Conservation (phyloP, 2,888 invertebrate species). For the Aleiodes leptofemur region DNA sequence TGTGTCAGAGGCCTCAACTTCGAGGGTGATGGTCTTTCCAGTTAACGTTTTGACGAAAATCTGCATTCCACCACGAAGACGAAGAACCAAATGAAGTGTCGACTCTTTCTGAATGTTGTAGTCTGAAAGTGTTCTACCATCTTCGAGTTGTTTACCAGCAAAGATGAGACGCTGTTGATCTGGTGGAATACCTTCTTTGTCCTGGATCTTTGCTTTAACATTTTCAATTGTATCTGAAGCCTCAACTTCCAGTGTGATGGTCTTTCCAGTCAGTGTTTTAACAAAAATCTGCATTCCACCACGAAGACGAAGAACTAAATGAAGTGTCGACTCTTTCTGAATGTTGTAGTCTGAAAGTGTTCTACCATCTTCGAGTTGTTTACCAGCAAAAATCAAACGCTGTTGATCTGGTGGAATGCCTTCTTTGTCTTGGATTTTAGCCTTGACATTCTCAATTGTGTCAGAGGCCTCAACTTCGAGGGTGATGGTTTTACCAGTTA, state of each 20-base stretch:
- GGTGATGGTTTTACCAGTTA: constrained; percentile 79
- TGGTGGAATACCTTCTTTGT: constrained; percentile 58
- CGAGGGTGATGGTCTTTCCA: constrained; percentile 78
- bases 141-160: constrained; percentile 57
- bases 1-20: constrained; percentile 79
- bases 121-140: constrained; percentile 56
- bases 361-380: constrained; percentile 53
- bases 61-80: constrained; percentile 82
- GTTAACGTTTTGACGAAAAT: constrained; percentile 80
- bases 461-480: constrained; percentile 79
- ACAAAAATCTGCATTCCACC: constrained; percentile 56
- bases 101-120: constrained; percentile 73
- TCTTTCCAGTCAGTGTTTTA: constrained; percentile 58
- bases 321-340: constrained; percentile 55
- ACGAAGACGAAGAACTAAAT: constrained; percentile 54
- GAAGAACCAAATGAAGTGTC: constrained; percentile 78
- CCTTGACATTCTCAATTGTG: constrained; percentile 80
- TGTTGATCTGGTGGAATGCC: constrained; percentile 56
- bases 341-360: constrained; percentile 54
- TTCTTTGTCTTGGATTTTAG: constrained; percentile 76
- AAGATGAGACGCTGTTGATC: constrained; percentile 58
- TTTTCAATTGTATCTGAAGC: constrained; percentile 57
- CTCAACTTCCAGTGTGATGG: constrained; percentile 59
- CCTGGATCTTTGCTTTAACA: constrained; percentile 54
- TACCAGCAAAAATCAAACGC: constrained; percentile 51